phyloP scores from a whole-genome alignment of 2,888 invertebrate genomes.

The Cheilosia vulpina region DNA sequence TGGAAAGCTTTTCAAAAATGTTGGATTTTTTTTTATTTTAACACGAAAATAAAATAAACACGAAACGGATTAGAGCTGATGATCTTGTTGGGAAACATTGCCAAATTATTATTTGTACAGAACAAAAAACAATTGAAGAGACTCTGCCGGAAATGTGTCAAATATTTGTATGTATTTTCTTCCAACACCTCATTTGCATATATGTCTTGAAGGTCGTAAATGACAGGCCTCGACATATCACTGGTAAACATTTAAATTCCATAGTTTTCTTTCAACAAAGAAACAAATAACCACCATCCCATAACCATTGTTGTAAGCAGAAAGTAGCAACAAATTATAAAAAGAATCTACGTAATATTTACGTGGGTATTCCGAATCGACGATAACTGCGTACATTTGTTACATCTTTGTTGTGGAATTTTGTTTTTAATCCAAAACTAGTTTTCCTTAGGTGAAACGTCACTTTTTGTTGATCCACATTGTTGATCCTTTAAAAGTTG shows the following conservation, averaged over 20 bases:
- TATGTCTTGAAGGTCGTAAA: constrained; percentile 1
- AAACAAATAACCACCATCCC: background rate
- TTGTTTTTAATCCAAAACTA: background rate
- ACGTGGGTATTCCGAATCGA: background rate
- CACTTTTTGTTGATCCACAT: background rate
- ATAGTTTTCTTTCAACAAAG: constrained; percentile 21
- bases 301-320: background rate
- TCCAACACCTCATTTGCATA: constrained; percentile 3
- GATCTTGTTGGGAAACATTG: no score
- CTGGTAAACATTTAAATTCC: constrained; percentile 17
- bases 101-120: no score
- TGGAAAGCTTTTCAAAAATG: no score
- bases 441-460: background rate
- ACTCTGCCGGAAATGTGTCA: constrained; percentile 10
- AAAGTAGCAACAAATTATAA: background rate
- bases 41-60: no score
- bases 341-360: background rate
- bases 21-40: no score
- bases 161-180: constrained; percentile 1
- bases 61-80: no score
- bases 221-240: background rate
- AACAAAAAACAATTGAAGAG: background rate
- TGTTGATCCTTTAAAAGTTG: constrained; percentile 17
- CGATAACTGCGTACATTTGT: constrained; percentile 23
- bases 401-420: constrained; percentile 1